Conservation (phyloP, 2,888 invertebrate genomes). For the Coleophora deauratella region DNA sequence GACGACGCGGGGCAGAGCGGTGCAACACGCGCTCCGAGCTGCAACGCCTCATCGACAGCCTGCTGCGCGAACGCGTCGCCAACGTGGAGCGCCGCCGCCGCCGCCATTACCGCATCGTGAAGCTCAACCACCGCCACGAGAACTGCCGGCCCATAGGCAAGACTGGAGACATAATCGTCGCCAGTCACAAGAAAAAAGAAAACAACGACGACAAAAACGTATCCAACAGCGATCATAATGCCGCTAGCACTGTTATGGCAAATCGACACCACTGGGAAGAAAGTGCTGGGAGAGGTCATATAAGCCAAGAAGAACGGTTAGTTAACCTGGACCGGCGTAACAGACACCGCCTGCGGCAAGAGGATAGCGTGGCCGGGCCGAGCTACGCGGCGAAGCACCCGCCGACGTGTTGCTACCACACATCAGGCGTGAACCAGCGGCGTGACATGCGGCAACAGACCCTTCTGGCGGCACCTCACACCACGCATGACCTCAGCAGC, state of each 20-base stretch:
- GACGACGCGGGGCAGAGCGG: conserved; percentile 48
- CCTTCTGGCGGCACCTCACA: neutral
- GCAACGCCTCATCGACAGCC: conserved; percentile 56
- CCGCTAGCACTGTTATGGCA: conserved; percentile 31
- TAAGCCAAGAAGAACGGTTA: conserved; percentile 40
- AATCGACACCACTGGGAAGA: conserved; percentile 31
- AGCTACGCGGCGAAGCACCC: conserved; percentile 37
- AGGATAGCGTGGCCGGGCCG: conserved; percentile 49
- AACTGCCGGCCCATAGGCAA: conserved; percentile 55
- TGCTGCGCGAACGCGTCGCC: conserved; percentile 57
- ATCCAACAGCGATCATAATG: conserved; percentile 36
- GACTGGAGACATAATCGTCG: conserved; percentile 65
- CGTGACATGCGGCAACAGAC: neutral
- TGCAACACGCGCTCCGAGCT: conserved; percentile 49
- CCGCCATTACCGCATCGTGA: conserved; percentile 64
- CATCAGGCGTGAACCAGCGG: conserved; percentile 27
- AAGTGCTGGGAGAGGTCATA: conserved; percentile 29
- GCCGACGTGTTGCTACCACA: conserved; percentile 49
- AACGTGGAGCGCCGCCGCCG: conserved; percentile 58
- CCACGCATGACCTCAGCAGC: conserved; percentile 17
- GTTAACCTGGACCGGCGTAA: conserved; percentile 25
- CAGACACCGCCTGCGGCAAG: conserved; percentile 27
- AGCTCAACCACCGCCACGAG: conserved; percentile 59
- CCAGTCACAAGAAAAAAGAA: conserved; percentile 54
- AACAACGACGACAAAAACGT: conserved; percentile 34